Percentiles rank a stretch among this genome's conserved stretches.
Conservation (phyloP, 2,113 vertebrate genomes). For the Dolichallabes microphthalmus region DNA sequence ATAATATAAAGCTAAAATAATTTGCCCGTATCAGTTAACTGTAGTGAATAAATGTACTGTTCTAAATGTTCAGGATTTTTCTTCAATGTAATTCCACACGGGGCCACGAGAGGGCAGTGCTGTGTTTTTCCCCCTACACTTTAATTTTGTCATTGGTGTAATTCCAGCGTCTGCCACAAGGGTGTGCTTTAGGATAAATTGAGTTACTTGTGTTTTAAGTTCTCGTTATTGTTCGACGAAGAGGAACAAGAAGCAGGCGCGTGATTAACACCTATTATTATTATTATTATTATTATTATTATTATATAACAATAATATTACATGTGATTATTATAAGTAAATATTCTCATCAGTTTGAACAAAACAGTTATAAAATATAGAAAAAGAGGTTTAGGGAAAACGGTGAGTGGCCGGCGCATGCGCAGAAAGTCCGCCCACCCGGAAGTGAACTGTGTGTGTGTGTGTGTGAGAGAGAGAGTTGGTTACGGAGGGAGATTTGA, state of each 20-base stretch:
- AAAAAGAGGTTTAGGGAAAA: neutral
- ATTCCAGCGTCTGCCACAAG: neutral
- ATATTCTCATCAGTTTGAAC: neutral
- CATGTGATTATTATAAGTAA: no score
- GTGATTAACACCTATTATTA: no score
- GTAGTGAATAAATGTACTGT: no score
- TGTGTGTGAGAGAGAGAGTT: neutral
- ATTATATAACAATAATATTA: no score
- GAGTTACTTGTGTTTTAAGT: neutral
- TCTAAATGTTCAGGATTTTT: no score
- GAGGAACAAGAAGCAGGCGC: no score
- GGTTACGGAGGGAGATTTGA: slow-evolving; percentile 27
- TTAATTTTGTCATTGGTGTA: neutral
- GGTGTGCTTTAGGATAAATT: neutral
- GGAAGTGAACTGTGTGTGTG: slow-evolving; percentile 11
- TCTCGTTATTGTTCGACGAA: neutral
- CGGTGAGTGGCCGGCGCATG: slow-evolving; percentile 3
- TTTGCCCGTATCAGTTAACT: no score
- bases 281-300: no score
- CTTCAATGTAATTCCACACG: no score
- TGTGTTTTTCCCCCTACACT: no score
- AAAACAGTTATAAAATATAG: neutral
- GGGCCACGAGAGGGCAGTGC: no score
- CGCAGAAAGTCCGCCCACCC: neutral
- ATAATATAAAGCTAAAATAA: neutral